These are phyloP conservation scores for Penelope pileata DNA, from an alignment of 2,113 vertebrate genomes.

Conservation along the genomic window DNA sequence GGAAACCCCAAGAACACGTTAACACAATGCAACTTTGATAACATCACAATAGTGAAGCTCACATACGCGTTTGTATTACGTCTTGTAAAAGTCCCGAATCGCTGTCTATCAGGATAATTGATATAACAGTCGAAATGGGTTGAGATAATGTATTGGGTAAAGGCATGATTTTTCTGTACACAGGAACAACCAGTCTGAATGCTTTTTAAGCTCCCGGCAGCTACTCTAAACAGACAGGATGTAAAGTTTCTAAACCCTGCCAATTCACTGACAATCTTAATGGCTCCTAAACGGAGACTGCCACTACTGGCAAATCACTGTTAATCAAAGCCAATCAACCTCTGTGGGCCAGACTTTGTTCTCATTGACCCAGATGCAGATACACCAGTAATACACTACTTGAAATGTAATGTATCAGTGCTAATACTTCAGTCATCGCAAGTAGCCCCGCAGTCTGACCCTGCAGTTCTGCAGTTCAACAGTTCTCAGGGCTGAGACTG, in stretches of 20 bases:
- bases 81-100: background rate
- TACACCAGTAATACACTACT: background rate
- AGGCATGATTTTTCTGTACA: background rate
- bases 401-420: background rate
- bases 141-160: conserved; percentile 18
- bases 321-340: background rate
- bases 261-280: conserved; percentile 8
- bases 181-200: background rate
- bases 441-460: background rate
- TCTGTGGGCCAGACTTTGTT: rapidly evolving
- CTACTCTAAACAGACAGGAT: conserved; percentile 12
- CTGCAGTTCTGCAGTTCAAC: background rate
- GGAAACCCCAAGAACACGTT: conserved; percentile 39
- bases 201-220: background rate
- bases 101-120: conserved; percentile 10
- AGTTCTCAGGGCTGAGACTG: background rate
- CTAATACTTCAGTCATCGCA: background rate
- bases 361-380: background rate
- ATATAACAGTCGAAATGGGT: conserved; percentile 36
- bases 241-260: background rate
- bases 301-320: background rate
- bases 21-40: conserved; percentile 31
- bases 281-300: background rate
- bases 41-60: background rate
- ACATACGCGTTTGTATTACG: background rate